Percentiles rank a stretch among this genome's conserved stretches.
phyloP scores from a whole-genome alignment of 2,797 vertebrate species.

The Coregonus ussuriensis region DNA sequence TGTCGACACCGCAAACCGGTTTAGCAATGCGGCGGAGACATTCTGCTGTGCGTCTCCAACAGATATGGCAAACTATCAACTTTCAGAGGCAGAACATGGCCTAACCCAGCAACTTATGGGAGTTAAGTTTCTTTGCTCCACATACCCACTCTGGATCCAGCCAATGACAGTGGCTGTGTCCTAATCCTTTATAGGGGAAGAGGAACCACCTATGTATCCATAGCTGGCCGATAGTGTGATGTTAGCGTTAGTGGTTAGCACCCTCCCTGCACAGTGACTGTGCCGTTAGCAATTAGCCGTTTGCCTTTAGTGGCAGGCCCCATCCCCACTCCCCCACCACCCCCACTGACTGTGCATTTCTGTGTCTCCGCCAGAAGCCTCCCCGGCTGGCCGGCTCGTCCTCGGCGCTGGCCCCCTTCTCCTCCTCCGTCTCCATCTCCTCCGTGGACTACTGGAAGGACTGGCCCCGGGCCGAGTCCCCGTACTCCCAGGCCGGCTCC shows the following conservation, averaged over 20 bases:
- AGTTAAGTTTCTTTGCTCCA: background rate
- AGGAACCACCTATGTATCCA: background rate
- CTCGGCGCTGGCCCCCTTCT: conserved; percentile 57
- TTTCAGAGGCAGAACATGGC: background rate
- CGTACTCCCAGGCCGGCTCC: conserved; percentile 82
- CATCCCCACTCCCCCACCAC: background rate
- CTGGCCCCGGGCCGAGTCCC: conserved; percentile 86
- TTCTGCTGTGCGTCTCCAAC: conserved; percentile 13
- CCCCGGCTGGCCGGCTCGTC: conserved; percentile 46
- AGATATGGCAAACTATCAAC: conserved; percentile 8
- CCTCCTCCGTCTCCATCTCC: conserved; percentile 64
- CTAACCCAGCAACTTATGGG: background rate
- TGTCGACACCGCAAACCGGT: background rate
- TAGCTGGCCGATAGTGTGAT: background rate
- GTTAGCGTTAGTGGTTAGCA: background rate
- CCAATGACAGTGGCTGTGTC: background rate
- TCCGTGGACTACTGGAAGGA: conserved; percentile 89
- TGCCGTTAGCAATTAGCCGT: background rate
- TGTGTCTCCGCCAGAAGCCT: conserved; percentile 55
- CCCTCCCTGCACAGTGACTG: background rate
- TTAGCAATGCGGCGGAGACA: background rate
- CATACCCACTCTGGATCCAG: background rate
- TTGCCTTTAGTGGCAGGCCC: background rate
- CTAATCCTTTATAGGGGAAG: background rate
- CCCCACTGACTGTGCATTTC: conserved; percentile 41